Base-by-base conservation (phyloP, 1,140 invertebrate species). In the Choristoneura fumiferana region DNA sequence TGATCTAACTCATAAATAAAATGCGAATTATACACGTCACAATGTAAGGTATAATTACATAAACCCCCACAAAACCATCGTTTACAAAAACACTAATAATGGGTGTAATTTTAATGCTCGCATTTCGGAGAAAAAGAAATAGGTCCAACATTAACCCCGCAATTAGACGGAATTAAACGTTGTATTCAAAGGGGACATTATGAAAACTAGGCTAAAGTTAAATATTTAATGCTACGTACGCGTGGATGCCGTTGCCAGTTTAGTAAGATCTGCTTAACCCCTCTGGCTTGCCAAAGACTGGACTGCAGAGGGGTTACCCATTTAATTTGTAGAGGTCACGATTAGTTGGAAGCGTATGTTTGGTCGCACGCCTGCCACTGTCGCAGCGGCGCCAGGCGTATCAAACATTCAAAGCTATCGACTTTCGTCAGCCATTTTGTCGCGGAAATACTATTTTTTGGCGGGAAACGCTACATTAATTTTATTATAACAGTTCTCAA, bases 351-450 rank as follows among this genome's bases (percentile, higher is more conserved):
- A n/a, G 40, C 45, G 45, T 57, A 39, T 55, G 54, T 65, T 65
- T 57, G 60, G 60, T 54, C 55, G 45, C 54, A 60, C 63, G 63
- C 36, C 49, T 8, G 54, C 34, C 57, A 54, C 18, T 61, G 17
- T 17, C 54, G 63, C 58, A 39, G 63, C 57, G 56, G 59, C 58
- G 55, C 57, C 57, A 49, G 60, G 45, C 54, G 67, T 65, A 72
- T 72, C 60, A 72, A 69, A 72, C 62, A 72, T 67, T 69, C 60
- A 72, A 65, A 63, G 60, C 35, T 72, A 69, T 72, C 64, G 64
- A 72, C 64, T 67, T 62, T 61, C 54, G 52, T 36, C 36, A 45
- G 59, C 64, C 60, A 69, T 67, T 67, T 67, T 63, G 68, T 71
- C 62, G 68, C 58, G 43, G 58, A 60, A 71, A 62, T 56, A 49